Evolutionary conservation across 2,113 vertebrate species (phyloP).

Genomic region (Nothocercus nigrocapillus): DNA sequence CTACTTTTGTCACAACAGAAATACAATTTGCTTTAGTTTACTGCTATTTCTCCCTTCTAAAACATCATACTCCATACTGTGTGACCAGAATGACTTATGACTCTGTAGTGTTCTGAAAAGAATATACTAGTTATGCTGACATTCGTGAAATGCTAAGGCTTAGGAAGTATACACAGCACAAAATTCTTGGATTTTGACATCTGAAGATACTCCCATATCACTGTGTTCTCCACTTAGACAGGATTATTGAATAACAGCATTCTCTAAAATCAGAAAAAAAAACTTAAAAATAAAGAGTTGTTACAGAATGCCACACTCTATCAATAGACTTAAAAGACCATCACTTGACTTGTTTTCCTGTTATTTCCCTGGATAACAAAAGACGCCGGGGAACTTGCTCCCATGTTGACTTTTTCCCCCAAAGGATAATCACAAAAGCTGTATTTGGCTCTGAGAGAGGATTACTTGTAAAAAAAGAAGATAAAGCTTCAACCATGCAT

Average conservation of each 20-base stretch:
- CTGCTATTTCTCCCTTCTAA: neutral
- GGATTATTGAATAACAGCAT: neutral
- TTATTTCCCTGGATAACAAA: neutral
- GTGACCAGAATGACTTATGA: neutral
- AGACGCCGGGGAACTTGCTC: neutral
- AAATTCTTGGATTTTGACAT: neutral
- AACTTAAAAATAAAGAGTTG: neutral
- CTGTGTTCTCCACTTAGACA: neutral
- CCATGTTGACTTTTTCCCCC: neutral
- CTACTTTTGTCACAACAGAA: neutral
- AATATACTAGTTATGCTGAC: neutral
- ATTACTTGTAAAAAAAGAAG: neutral
- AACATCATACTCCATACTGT: fast-evolving
- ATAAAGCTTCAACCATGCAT: neutral
- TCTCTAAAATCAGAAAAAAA: neutral
- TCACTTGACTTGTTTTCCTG: neutral
- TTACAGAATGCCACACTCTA: neutral
- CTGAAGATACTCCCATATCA: neutral
- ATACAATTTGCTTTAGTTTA: neutral
- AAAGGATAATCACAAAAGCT: neutral
- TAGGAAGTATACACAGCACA: neutral
- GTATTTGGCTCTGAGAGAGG: neutral
- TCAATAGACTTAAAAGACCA: neutral
- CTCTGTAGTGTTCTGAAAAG: neutral
- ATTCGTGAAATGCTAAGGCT: neutral